Evolutionary conservation across 1,140 invertebrate species (phyloP), one percentile per base, ranked within the genome.

Genomic region (Meloidogyne hapla): DNA sequence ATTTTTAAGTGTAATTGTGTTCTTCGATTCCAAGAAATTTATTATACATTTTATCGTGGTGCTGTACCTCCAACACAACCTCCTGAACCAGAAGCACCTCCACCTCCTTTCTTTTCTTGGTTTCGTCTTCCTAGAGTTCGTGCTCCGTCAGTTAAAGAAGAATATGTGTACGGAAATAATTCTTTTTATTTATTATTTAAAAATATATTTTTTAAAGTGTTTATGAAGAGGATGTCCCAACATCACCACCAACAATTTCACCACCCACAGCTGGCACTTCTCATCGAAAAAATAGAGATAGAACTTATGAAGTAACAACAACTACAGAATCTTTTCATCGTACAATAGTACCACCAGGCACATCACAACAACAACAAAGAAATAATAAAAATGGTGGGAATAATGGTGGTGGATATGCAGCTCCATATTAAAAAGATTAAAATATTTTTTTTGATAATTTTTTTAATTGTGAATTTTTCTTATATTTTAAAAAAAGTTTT

Each of bases 281-380:
- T 38, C 84, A 81, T 56, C 77, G 80, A 12, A 67, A 80, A 38
- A 85, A 87, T 64, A 75, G 80, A 66, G 86, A 87, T 64, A 82
- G 86, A n/a, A 82, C 86, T 38, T 86, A 86, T 71, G 84, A 86
- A 77, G 84, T 85, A n/a, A 86, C 85, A 38, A 86, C 85, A 13
- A 86, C 85, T 13, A 86, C 85, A 12, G 85, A 86, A 77, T 84
- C 81, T 12, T 85, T 87, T 75, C 86, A 87, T 71, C 79, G 85
- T 25, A 86, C 85, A 15, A 86, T 87, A 61, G 23, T 67, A n/a
- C 79, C 79, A 21, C 72, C 80, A 33, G 56, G 69, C 18, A 61
- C 69, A 26, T 23, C 79, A 74, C 80, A 82, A 78, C 71, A 61
- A 25, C 71, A 61, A 63, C 23, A 61, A 9, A 26, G 23, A 25